Percentiles rank a stretch among this genome's conserved stretches.
Conservation (phyloP, 1,140 invertebrate genomes). For the Hetaerina americana region DNA sequence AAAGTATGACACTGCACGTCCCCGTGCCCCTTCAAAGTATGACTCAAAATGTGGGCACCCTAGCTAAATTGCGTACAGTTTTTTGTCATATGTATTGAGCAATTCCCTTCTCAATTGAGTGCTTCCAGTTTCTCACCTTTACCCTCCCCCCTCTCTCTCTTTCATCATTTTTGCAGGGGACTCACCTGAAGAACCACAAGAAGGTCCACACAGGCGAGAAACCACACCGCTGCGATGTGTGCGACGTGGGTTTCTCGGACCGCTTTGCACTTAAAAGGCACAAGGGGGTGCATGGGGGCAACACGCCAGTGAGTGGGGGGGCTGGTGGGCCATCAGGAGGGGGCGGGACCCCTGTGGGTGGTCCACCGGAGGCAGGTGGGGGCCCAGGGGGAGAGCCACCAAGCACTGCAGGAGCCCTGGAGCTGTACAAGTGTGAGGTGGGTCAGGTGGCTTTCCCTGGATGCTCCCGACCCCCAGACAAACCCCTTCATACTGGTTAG, state of each 20-base stretch:
- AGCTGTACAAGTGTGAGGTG: constrained; percentile 38
- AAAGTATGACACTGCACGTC: no score
- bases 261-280: constrained; percentile 65
- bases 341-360: constrained; percentile 12
- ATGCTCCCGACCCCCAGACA: constrained; percentile 17
- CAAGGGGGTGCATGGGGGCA: constrained; percentile 51
- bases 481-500: neutral
- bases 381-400: constrained; percentile 26
- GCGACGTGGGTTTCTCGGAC: constrained; percentile 74
- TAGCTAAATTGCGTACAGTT: no score
- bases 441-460: constrained; percentile 29
- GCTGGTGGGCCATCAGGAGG: constrained; percentile 24
- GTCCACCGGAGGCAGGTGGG: constrained; percentile 14
- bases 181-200: constrained; percentile 74
- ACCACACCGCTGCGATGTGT: constrained; percentile 54
- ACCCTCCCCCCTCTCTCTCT: no score
- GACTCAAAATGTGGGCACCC: no score
- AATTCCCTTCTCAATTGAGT: no score
- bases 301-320: constrained; percentile 23
- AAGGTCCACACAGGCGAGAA: constrained; percentile 39
- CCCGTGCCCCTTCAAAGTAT: no score
- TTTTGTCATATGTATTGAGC: no score
- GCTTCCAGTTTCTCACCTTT: no score
- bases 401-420: constrained; percentile 32
- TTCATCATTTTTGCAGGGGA: constrained; percentile 26